Evolutionary conservation across 2,797 vertebrate species (phyloP), one percentile per base, ranked within the genome.

Genomic region (Pampus argenteus): DNA sequence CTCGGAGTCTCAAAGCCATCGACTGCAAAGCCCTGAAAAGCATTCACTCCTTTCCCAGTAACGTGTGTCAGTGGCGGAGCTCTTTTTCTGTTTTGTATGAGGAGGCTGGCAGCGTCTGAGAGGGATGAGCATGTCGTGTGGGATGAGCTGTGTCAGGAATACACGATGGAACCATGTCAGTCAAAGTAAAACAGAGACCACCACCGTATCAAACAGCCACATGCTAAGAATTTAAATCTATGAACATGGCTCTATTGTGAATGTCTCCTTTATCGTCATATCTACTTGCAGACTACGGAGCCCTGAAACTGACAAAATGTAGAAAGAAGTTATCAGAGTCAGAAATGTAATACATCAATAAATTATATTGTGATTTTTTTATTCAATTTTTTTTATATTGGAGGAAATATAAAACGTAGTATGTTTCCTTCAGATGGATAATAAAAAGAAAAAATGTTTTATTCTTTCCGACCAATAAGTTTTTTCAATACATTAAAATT

Each of bases 61-160:
- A 20, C 28, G 82, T 71, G 71, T 79, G 74, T 82, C 76, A 76
- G 52, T 7, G 44, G 48, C 63, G 26, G 28, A 79, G 62, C 60
- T 66, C 48, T 50, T 57, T 50, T 58, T 86, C 57, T 85, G 83
- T 67, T 84, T 89, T 81, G 84, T 79, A 84, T 85, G 72, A 48
- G 44, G 59, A 74, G 62, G 66, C 60, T 72, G 62, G 71, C 73
- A 63, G 79, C 34, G 10, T 58, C 75, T 73, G 77, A 76, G 84
- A 84, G 70, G 67, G 83, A 89, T 87, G 86, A 89, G 76, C 75
- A 66, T 83, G 76, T 56, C 75, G 83, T 81, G 83, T 86, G 70
- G 67, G 83, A 89, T 87, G 86, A 89, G 76, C 73, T 66, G 57
- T 83, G 76, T 56, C 67, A 78, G 57, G 66, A 83, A 79, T 74